phyloP scores from a whole-genome alignment of 2,797 vertebrate species.

The Brachymystax lenok region DNA sequence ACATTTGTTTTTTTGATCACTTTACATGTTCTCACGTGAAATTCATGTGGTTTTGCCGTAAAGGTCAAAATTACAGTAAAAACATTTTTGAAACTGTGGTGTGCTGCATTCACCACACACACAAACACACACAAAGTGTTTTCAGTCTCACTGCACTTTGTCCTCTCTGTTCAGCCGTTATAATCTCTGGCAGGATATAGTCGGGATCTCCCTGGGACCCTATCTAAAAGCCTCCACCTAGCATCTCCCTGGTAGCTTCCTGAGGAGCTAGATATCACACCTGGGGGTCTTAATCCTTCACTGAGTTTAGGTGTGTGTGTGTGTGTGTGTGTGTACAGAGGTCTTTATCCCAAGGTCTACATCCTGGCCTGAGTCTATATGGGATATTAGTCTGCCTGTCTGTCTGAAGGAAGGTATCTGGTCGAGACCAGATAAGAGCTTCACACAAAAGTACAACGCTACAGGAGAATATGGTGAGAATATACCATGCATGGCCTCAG shows the following conservation, averaged over 20 bases:
- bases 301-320: constrained; percentile 32
- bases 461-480: constrained; percentile 18
- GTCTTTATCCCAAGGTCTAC: constrained; percentile 56
- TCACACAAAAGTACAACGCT: constrained; percentile 25
- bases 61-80: too few relatives aligned
- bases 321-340: constrained; percentile 34
- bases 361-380: constrained; percentile 53
- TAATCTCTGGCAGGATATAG: background rate
- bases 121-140: background rate
- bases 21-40: too few relatives aligned
- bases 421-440: constrained; percentile 56
- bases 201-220: constrained; percentile 58
- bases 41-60: too few relatives aligned
- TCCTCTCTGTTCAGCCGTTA: background rate
- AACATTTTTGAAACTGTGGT: too few relatives aligned
- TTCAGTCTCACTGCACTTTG: background rate
- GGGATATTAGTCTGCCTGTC: constrained; percentile 49
- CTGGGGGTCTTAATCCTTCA: background rate
- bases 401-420: constrained; percentile 47
- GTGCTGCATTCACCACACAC: too few relatives aligned
- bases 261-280: constrained; percentile 51
- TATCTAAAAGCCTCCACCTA: constrained; percentile 62
- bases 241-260: constrained; percentile 57
- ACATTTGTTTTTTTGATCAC: too few relatives aligned
- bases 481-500: constrained; percentile 11